Percentiles rank a stretch among this genome's conserved stretches.
Evolutionary conservation across 1,140 invertebrate genomes (phyloP).

Genomic region (Cecropterus lyciades): DNA sequence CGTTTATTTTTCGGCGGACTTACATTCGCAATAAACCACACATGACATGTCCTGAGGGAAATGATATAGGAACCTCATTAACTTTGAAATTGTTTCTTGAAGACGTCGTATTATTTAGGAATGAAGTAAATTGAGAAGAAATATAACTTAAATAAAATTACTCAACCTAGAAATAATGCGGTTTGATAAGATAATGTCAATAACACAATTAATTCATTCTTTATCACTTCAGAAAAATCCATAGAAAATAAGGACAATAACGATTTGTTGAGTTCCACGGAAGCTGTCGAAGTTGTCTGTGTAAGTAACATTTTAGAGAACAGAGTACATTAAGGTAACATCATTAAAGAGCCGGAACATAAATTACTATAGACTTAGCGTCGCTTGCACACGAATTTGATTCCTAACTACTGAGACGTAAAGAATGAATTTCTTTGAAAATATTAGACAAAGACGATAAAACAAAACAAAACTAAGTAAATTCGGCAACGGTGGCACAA

Average conservation of each 20-base stretch:
- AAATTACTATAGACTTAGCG: conserved; percentile 11
- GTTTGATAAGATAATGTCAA: background rate
- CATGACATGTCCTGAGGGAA: conserved; percentile 35
- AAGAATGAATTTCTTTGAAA: conserved; percentile 3
- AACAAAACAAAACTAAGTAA: conserved; percentile 39
- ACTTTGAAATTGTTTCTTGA: conserved; percentile 37
- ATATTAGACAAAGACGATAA: conserved; percentile 28
- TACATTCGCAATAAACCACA: conserved; percentile 38
- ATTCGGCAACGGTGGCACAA: conserved; percentile 40
- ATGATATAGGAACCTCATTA: conserved; percentile 35
- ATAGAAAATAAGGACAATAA: background rate
- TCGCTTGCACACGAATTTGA: background rate
- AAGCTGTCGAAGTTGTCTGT: background rate
- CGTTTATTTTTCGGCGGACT: conserved; percentile 38
- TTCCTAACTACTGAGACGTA: background rate
- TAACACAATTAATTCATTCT: too few species aligned
- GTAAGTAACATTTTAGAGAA: background rate
- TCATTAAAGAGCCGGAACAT: conserved; percentile 18
- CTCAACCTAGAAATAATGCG: background rate
- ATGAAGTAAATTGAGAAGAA: background rate
- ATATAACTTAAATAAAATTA: background rate
- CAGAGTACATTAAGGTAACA: conserved; percentile 18
- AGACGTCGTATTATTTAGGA: conserved; percentile 19
- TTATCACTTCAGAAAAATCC: too few species aligned
- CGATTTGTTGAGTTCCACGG: background rate